Percentiles rank a stretch among this genome's conserved stretches.
Conservation (phyloP, 2,797 vertebrate genomes). For the Eulemur mongoz region DNA sequence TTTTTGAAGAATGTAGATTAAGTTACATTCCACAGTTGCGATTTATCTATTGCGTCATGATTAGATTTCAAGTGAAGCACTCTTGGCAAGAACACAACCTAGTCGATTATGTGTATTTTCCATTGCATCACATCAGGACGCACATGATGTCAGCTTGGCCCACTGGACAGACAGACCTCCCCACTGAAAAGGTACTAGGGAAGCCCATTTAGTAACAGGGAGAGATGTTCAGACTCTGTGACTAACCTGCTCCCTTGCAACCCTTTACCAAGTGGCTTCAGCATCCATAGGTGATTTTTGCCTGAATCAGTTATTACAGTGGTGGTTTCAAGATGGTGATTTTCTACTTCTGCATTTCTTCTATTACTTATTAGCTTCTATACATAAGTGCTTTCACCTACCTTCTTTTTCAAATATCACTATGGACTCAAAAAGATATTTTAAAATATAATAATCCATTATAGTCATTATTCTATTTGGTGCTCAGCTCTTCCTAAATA, state of each 20-base stretch:
- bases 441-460: neutral
- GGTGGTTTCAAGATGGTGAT: neutral
- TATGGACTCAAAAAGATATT: neutral
- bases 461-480: neutral
- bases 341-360: neutral
- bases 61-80: neutral
- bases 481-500: neutral
- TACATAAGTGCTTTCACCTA: neutral
- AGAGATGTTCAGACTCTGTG: neutral
- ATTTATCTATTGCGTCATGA: neutral
- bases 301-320: neutral
- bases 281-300: neutral
- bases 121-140: neutral
- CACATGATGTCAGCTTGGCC: neutral
- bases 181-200: neutral
- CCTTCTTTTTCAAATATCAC: neutral
- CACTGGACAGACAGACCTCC: neutral
- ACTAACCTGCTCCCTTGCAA: neutral
- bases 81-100: neutral
- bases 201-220: neutral
- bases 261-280: neutral
- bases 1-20: neutral
- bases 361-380: neutral
- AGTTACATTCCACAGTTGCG: neutral
- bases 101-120: neutral